Evolutionary conservation across 2,797 vertebrate genomes (phyloP), one percentile per base, ranked within the genome.

Genomic region (Premnoplex brunnescens): DNA sequence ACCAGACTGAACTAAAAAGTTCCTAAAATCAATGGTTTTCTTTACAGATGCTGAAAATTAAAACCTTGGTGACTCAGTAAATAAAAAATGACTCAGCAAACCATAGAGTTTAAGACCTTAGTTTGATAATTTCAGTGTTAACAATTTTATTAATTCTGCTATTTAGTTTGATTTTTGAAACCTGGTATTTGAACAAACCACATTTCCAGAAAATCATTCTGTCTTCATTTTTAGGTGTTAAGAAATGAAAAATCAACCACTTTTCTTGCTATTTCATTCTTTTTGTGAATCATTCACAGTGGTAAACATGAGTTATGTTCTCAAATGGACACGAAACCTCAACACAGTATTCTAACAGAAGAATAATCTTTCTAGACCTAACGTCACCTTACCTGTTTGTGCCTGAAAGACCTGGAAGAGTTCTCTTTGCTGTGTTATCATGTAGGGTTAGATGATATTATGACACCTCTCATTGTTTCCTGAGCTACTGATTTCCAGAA

Each of bases 391-490:
- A 52, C 30, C 41, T 46, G 23, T 85, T 96, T 85, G 58, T 48
- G 56, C 62, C 85, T 96, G 79, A 92, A 88, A 95, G 63, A 88
- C 49, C 60, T 80, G 81, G 83, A 93, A 60, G 17, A 43, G 39
- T 91, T 89, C 32, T 92, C 58, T 95, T 90, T 91, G 22, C 81
- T 88, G 91, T 1, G 19, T 88, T 93, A 73, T 95, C 82, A 52
- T 59, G 62, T 55, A 86, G 62, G 11, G 41, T 73, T 78, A 12
- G 14, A 93, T 80, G 91, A 89, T 94, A 85, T 83, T 85, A 37
- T 95, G 96, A 95, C 94, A 95, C 62, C 13, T 91, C 69, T 96
- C 91, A 95, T 96, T 97, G 96, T 97, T 96, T 95, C 34, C 93
- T 63, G 55, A 95, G 93, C 44, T 95, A 63, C 76, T 90, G 83